Evolutionary conservation across 2,888 invertebrate species (phyloP), one percentile per base, ranked within the genome.

Genomic region (Calameuta pallipes): DNA sequence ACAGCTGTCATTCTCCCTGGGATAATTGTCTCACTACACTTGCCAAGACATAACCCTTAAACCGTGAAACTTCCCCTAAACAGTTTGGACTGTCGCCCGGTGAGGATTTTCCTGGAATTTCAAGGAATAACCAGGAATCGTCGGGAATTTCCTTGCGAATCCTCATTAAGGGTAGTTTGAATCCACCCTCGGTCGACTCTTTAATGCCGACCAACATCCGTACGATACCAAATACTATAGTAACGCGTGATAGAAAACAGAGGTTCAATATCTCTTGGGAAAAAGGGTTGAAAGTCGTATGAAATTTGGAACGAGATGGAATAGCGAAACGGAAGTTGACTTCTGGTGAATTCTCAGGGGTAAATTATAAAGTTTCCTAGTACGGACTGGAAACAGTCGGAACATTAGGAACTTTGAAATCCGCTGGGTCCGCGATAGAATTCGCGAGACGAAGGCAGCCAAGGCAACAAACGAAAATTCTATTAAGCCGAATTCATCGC

Each of bases 41-140:
- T 84, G 84, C 83, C 83, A 81, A 81, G 82, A 81, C 82, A 83
- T 83, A 85, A 83, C 76, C 77, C 78, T 77, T 80, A 80, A 82
- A 83, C 69, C 78, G 69, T 71, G 77, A 80, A 76, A 81, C 82
- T 83, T 73, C 80, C 80, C 76, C 80, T 73, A 80, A 80, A 84
- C 84, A 85, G 82, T 85, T 89, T 89, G 88, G 88, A 89, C 80
- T 76, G 75, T 74, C 82, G 87, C 87, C 88, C 87, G 84, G 15
- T 80, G 83, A 86, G 79, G 56, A 33, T 71, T 34, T 71, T 30
- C 71, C 34, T 34, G 71, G 34, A 71, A 34, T 31, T 33, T 71
- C 71, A 1, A 31, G 31, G 30, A 30, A 31, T 11, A 33, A 71
- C 11, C 12, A 71, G 71, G 71, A 56, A 56, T 56, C 56, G 23